These are phyloP conservation scores for Coracias cyanogaster DNA, from an alignment of 2,797 vertebrate species.

Conservation along the genomic window DNA sequence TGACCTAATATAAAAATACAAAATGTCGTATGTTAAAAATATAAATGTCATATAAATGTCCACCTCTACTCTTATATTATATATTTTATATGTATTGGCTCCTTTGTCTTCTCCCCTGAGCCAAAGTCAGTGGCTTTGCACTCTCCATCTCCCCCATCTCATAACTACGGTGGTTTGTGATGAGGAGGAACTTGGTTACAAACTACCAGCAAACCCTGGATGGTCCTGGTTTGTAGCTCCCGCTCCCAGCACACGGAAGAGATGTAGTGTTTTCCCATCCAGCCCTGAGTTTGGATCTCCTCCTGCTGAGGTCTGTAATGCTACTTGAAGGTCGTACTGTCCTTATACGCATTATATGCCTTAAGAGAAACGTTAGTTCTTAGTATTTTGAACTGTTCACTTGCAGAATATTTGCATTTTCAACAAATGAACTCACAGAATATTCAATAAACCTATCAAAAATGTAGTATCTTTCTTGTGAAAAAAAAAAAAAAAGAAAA, in stretches of 20 bases:
- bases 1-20: not conserved
- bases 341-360: not conserved
- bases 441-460: not conserved
- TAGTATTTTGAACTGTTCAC: not conserved
- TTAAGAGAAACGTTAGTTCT: not conserved
- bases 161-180: constrained; percentile 32
- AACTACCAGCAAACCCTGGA: not conserved
- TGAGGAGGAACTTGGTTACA: not conserved
- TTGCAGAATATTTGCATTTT: not conserved
- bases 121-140: constrained; percentile 56
- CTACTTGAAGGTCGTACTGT: not conserved
- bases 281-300: constrained; percentile 7
- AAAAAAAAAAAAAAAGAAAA: not conserved
- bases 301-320: not conserved
- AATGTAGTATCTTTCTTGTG: not conserved
- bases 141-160: constrained; percentile 11
- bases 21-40: too few relatives aligned
- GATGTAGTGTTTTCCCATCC: not conserved
- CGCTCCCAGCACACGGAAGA: not conserved
- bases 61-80: constrained; percentile 48
- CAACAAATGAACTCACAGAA: not conserved
- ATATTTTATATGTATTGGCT: not conserved
- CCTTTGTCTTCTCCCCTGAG: constrained; percentile 22
- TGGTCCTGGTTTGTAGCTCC: not conserved
- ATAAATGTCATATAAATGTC: constrained; percentile 47